phyloP scores from a whole-genome alignment of 2,113 vertebrate genomes.

The Lepus americanus region DNA sequence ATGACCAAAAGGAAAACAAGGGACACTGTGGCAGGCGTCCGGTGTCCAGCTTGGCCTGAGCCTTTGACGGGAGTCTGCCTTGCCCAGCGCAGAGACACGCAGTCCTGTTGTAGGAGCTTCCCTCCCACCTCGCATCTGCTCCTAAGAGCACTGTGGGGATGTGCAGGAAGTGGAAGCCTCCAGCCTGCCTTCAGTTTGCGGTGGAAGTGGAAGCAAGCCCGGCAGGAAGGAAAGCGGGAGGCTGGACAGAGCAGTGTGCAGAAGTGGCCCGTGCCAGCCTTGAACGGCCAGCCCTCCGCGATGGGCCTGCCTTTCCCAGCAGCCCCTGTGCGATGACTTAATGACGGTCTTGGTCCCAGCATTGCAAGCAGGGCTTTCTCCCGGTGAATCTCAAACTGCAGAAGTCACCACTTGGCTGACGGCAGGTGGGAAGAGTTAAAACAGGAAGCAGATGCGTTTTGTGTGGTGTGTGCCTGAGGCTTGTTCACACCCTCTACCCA shows the following conservation, averaged over 20 bases:
- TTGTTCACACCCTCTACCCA: not conserved
- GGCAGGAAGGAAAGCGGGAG: not conserved
- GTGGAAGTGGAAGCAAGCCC: not conserved
- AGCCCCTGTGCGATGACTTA: not conserved
- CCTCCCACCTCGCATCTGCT: not conserved
- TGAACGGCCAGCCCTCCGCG: not conserved
- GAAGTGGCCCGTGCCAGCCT: not conserved
- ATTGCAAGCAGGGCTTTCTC: not conserved
- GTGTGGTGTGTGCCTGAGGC: not conserved
- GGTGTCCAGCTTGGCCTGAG: not conserved
- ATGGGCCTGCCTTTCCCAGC: not conserved
- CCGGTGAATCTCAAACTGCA: not conserved
- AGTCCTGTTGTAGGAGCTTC: not conserved
- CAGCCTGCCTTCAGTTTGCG: not conserved
- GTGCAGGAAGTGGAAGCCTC: not conserved
- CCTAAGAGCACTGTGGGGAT: not conserved
- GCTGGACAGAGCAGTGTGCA: not conserved
- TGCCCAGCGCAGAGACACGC: not conserved
- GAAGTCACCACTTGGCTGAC: not conserved
- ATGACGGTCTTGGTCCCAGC: not conserved
- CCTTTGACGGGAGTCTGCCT: not conserved
- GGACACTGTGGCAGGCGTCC: not conserved
- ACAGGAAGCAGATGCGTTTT: not conserved
- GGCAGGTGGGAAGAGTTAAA: not conserved
- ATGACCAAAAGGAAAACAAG: constrained; percentile 4